A percentile compares a stretch with the other conserved stretches of the same genome.
These are phyloP conservation scores for Polypterus bichir DNA, from an alignment of 2,113 vertebrate genomes.

Conservation along the genomic window DNA sequence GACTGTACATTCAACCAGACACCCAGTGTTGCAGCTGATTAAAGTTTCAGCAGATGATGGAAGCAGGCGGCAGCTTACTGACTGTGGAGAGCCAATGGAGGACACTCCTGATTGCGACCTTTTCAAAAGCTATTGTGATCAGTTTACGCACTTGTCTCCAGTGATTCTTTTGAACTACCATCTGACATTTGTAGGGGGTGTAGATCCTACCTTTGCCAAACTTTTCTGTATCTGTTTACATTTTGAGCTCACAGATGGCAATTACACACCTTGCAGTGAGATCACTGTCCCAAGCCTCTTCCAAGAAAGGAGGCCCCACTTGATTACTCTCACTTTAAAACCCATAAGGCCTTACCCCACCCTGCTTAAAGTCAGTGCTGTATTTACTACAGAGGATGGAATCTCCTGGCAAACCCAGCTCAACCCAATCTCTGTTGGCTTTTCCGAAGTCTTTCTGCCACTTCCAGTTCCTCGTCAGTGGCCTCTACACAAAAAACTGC, in stretches of 20 bases:
- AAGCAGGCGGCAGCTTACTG: rapidly evolving
- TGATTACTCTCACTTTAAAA: constrained; percentile 46
- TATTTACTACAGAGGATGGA: constrained; percentile 56
- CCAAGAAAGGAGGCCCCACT: constrained; percentile 26
- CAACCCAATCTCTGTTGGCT: constrained; percentile 45
- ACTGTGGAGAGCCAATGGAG: neutral
- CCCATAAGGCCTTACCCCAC: constrained; percentile 53
- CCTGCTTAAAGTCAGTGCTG: constrained; percentile 37
- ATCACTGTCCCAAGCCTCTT: constrained; percentile 55
- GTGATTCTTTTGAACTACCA: constrained; percentile 40
- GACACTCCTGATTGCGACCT: neutral
- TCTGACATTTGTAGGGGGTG: constrained; percentile 31
- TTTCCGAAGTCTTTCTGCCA: constrained; percentile 56
- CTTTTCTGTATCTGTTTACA: constrained; percentile 65
- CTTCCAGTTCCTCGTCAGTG: constrained; percentile 31
- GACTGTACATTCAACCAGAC: constrained; percentile 44
- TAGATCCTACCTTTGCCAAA: constrained; percentile 32
- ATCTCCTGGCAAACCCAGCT: constrained; percentile 49
- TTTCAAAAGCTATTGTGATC: constrained; percentile 36
- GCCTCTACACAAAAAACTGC: constrained; percentile 4
- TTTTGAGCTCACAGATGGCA: constrained; percentile 40
- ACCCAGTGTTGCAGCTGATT: constrained; percentile 33
- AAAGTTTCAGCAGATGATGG: constrained; percentile 2
- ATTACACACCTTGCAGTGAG: constrained; percentile 48
- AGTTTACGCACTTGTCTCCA: constrained; percentile 26